These are phyloP conservation scores for Notothenia coriiceps DNA, from an alignment of 2,113 vertebrate genomes.

Conservation along the genomic window DNA sequence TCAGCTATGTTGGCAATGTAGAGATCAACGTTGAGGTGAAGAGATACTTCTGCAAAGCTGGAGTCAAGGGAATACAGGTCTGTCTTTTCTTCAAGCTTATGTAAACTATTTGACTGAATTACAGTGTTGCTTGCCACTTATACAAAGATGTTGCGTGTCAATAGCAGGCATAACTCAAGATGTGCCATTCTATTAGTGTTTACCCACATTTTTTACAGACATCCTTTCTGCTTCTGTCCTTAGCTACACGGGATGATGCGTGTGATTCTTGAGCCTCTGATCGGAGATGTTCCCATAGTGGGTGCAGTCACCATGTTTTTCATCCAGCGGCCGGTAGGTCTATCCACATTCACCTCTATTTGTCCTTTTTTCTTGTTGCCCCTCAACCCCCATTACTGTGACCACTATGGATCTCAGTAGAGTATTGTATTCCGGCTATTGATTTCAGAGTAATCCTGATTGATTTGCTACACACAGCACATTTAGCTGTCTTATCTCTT, in stretches of 20 bases:
- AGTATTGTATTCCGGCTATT: conserved; percentile 23
- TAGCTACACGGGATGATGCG: conserved; percentile 93
- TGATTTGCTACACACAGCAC: conserved; percentile 13
- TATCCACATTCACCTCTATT: conserved; percentile 30
- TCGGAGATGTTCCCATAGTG: conserved; percentile 91
- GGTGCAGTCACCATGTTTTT: conserved; percentile 95
- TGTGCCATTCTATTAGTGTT: fast-evolving
- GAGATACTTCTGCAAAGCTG: conserved; percentile 95
- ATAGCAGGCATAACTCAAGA: background rate
- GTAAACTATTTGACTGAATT: background rate
- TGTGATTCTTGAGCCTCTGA: conserved; percentile 93
- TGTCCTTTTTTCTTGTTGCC: conserved; percentile 21
- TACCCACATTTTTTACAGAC: no score
- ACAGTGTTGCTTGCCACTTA: background rate
- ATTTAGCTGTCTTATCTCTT: conserved; percentile 34
- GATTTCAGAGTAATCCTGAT: conserved; percentile 28
- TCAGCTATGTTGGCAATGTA: conserved; percentile 90
- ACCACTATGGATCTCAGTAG: conserved; percentile 20
- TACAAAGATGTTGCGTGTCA: background rate
- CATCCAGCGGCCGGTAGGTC: conserved; percentile 91
- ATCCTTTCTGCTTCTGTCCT: conserved; percentile 20
- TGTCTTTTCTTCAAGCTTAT: conserved; percentile 28
- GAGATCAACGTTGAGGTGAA: conserved; percentile 96
- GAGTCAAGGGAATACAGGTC: conserved; percentile 95
- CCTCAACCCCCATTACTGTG: conserved; percentile 2